Conservation (phyloP, 2,797 vertebrate genomes). For the Gadopsis bispinosus region DNA sequence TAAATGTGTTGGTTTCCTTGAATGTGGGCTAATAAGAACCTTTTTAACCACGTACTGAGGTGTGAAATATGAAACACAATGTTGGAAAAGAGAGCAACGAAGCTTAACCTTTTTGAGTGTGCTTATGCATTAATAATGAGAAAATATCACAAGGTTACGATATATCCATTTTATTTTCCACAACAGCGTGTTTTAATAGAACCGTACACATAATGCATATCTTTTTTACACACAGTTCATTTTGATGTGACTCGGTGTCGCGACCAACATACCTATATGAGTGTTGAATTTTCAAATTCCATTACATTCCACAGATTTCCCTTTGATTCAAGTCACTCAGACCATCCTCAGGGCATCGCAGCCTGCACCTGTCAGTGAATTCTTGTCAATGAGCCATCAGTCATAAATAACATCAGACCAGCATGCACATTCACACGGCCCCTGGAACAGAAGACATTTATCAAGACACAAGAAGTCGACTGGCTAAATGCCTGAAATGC, state of each 20-base stretch:
- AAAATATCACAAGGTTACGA: constrained; percentile 31
- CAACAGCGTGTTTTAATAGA: constrained; percentile 66
- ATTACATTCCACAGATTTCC: constrained; percentile 75
- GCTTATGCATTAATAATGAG: constrained; percentile 14
- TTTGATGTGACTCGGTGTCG: constrained; percentile 43
- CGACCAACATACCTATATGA: constrained; percentile 29
- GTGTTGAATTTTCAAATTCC: constrained; percentile 49
- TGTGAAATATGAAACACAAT: constrained; percentile 29
- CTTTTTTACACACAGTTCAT: constrained; percentile 54
- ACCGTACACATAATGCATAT: constrained; percentile 70
- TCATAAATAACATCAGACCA: constrained; percentile 64
- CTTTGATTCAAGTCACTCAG: constrained; percentile 55
- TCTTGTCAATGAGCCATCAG: constrained; percentile 41
- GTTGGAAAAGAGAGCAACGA: background rate
- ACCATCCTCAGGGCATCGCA: constrained; percentile 15
- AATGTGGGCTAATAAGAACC: constrained; percentile 28
- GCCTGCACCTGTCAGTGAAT: constrained; percentile 45
- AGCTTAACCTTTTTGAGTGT: background rate
- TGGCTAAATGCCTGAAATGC: constrained; percentile 36
- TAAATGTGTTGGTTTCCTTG: constrained; percentile 14
- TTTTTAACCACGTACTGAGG: constrained; percentile 12
- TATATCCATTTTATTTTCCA: constrained; percentile 69
- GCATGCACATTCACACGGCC: constrained; percentile 66
- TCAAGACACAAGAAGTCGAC: constrained; percentile 43
- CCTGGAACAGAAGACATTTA: constrained; percentile 60